Base-by-base conservation (phyloP, 35 echinoderm and acorn worm genomes). In the Ophioderma brevispina region DNA sequence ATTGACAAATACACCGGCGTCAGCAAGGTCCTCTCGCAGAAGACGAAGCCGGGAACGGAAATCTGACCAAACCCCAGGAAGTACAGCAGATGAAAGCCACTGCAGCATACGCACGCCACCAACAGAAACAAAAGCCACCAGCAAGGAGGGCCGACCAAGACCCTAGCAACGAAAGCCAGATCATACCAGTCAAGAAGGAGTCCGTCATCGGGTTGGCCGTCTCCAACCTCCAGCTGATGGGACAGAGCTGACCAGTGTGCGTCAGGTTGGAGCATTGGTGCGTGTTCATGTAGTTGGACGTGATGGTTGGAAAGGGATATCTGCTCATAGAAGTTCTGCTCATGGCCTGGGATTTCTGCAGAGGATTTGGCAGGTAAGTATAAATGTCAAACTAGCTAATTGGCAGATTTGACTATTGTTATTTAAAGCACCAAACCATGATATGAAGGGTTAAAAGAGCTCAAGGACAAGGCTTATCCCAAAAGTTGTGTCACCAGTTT, bases 301-400 rank as follows among this genome's bases (percentile, higher is more conserved):
- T 93, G 97, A 87, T 93, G 76, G 93, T 88, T 14, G 94, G 91
- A 23, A 79, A 84, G 30, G 93, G 90, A 17, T 93, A 90, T 36
- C 35, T 39, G 86, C 82, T 41, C 97, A 99, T 88, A 42, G 30
- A 0, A 84, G 85, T 40, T 86, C 76, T 99, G 97, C 70, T 95
- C 11, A 80, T 95, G 80, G 97, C 97, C 17, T 95, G 91, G 94
- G 94, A 94, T 25, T 95, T 95, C 50, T 82, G 6, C 82, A 81
- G 31, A 87, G 94, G 82, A 87, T 99, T 0, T 95, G 91, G 97
- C 97, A 99, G 97, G 97, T 99, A 85, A 28, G 80, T 86, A 38
- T 17, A 46, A 46, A 46, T 17, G 4, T n/a, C n/a, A n/a, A n/a
- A n/a, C n/a, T n/a, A n/a, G n/a, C n/a, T n/a, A n/a, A n/a, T 33